Conservation (phyloP, 2,888 invertebrate species). For the Eucera pruinosa region DNA sequence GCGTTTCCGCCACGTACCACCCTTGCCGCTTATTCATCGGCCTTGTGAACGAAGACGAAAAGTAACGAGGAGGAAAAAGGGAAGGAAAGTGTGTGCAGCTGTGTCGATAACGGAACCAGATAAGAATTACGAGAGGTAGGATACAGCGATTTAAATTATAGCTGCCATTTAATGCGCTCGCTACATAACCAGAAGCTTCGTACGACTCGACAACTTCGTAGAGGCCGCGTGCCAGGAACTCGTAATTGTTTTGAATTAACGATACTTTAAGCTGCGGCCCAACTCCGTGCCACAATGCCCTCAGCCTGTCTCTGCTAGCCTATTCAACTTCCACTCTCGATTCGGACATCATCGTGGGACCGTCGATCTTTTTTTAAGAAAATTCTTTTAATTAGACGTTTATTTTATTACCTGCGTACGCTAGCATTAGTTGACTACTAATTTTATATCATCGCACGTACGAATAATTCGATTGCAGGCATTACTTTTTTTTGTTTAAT, state of each 20-base stretch:
- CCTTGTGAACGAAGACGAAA: background rate
- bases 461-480: no score
- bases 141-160: constrained; percentile 63
- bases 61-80: background rate
- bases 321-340: constrained; percentile 14
- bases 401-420: no score
- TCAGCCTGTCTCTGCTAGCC: constrained; percentile 13
- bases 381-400: no score
- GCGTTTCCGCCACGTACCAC: constrained; percentile 15
- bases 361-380: no score
- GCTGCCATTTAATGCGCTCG: constrained; percentile 63
- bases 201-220: constrained; percentile 65
- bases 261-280: constrained; percentile 70
- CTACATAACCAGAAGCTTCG: constrained; percentile 63
- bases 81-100: background rate
- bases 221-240: constrained; percentile 73
- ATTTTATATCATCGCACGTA: no score
- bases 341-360: background rate
- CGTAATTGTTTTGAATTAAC: constrained; percentile 75
- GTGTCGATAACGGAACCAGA: constrained; percentile 40
- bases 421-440: no score
- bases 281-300: constrained; percentile 47
- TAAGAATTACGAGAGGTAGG: constrained; percentile 50
- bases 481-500: no score
- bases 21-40: background rate